These are phyloP conservation scores for Galaxias olidus DNA, from an alignment of 2,797 vertebrate species.

Conservation along the genomic window DNA sequence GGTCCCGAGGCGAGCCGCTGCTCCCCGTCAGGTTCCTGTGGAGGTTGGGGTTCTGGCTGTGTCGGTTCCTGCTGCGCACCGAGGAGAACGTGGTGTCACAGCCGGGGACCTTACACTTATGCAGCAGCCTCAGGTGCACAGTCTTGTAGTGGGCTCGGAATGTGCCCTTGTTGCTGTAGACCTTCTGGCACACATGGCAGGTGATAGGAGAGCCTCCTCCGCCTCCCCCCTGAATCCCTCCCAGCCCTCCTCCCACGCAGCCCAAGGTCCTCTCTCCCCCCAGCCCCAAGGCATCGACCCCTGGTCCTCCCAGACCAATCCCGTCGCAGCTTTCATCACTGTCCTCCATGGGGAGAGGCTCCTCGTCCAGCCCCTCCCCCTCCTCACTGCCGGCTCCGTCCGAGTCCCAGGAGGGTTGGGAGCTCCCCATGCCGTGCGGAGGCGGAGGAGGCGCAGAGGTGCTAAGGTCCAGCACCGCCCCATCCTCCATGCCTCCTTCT, in stretches of 20 bases:
- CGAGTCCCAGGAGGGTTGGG: constrained; percentile 90
- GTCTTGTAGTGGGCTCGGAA: constrained; percentile 98
- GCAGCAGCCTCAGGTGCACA: constrained; percentile 92
- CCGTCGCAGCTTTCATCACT: constrained; percentile 89
- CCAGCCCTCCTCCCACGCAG: constrained; percentile 62
- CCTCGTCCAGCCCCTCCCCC: constrained; percentile 76
- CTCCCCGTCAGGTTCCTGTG: constrained; percentile 84
- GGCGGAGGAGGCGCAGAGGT: constrained; percentile 82
- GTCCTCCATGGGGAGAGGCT: constrained; percentile 79
- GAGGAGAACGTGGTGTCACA: constrained; percentile 95
- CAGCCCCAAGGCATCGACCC: constrained; percentile 69
- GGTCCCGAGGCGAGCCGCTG: constrained; percentile 46
- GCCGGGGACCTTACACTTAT: constrained; percentile 93
- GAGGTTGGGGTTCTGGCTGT: constrained; percentile 98
- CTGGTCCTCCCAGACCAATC: constrained; percentile 51
- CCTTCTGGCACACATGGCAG: constrained; percentile 95
- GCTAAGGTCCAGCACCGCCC: constrained; percentile 88
- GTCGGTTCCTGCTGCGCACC: constrained; percentile 92
- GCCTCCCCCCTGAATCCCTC: constrained; percentile 62
- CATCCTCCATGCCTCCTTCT: constrained; percentile 74
- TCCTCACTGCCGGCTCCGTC: constrained; percentile 86
- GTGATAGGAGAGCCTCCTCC: constrained; percentile 83
- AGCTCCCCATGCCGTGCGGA: constrained; percentile 78
- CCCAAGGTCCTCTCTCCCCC: constrained; percentile 74
- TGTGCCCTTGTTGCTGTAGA: constrained; percentile 95